Base-by-base conservation (phyloP, 2,113 vertebrate genomes). In the Malurus melanocephalus region DNA sequence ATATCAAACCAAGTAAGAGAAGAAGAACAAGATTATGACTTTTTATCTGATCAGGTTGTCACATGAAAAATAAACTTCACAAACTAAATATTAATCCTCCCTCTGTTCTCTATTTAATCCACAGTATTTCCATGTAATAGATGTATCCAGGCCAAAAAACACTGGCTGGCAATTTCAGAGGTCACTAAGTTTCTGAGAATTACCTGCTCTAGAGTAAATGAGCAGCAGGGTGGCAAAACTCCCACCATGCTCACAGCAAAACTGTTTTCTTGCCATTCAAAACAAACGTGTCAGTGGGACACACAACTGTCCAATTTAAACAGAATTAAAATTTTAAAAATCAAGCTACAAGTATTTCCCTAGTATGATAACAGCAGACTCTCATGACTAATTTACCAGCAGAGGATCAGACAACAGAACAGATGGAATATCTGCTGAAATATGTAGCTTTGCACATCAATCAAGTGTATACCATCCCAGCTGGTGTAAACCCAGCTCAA, bases 41-140 rank as follows among this genome's bases (percentile, higher is more conserved):
- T 56, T 75, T 49, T 23, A 22, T 26, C 33, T 38, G 23, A 6
- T 48, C 40, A 43, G 27, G 2, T 74, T 88, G 80, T 67, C n/a
- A 55, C 0, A 0, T 27, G 48, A 59, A 11, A 45, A 65, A 66
- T 43, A 43, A 38, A 38, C 8, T 60, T 71, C 6, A 40, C 7
- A 67, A 51, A 60, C 9, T 35, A 67, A 45, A 16, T 59, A 75
- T 32, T n/a, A 81, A 49, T 23, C 5, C 7, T 33, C 32, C 21
- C 11, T 53, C n/a, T 48, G 20, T 71, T 85, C 7, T 87, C 22
- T 16, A 7, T 56, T 78, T 46, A 62, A 85, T 21, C 21, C 62
- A 87, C 52, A 66, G 26, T 4, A 22, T 38, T 61, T 76, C 46
- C 32, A 56, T 40, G 30, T 32, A 59, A 51, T 23, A 61, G 30